Evolutionary conservation across 2,797 vertebrate species (phyloP).

Genomic region (Garrulus glandarius): DNA sequence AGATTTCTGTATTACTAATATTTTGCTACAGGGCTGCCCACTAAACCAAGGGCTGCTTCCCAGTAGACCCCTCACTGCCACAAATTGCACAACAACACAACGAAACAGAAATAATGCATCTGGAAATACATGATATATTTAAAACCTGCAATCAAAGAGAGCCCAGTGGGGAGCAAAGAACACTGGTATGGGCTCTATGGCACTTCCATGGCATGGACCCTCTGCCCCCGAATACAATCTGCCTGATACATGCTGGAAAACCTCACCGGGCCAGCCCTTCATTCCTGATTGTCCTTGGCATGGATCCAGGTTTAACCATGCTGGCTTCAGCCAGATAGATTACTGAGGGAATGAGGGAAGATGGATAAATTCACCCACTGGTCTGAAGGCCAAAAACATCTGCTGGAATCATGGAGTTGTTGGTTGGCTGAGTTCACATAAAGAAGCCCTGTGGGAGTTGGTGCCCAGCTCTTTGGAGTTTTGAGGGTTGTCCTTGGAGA

Average conservation of each 20-base stretch:
- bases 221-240: slow-evolving; percentile 38
- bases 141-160: slow-evolving; percentile 41
- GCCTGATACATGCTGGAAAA: slow-evolving; percentile 48
- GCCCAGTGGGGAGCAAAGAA: not conserved
- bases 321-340: slow-evolving; percentile 21
- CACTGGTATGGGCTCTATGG: not conserved
- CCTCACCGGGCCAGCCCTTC: slow-evolving; percentile 32
- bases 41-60: slow-evolving; percentile 54
- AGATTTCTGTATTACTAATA: slow-evolving; percentile 69
- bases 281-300: slow-evolving; percentile 65
- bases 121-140: slow-evolving; percentile 27
- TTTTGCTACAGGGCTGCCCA: slow-evolving; percentile 42
- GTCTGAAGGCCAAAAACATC: slow-evolving; percentile 69
- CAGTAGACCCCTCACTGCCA: slow-evolving; percentile 55
- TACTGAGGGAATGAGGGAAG: slow-evolving; percentile 42
- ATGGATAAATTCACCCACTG: slow-evolving; percentile 56
- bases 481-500: slow-evolving; percentile 29
- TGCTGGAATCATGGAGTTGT: slow-evolving; percentile 69
- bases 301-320: slow-evolving; percentile 60
- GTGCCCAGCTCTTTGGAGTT: slow-evolving; percentile 48
- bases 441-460: slow-evolving; percentile 31
- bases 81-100: slow-evolving; percentile 68
- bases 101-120: slow-evolving; percentile 54
- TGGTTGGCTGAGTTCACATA: slow-evolving; percentile 65
- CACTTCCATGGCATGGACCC: slow-evolving; percentile 33